These are phyloP conservation scores for Eupithecia vulgata DNA, from an alignment of 2,888 invertebrate species.

Conservation along the genomic window DNA sequence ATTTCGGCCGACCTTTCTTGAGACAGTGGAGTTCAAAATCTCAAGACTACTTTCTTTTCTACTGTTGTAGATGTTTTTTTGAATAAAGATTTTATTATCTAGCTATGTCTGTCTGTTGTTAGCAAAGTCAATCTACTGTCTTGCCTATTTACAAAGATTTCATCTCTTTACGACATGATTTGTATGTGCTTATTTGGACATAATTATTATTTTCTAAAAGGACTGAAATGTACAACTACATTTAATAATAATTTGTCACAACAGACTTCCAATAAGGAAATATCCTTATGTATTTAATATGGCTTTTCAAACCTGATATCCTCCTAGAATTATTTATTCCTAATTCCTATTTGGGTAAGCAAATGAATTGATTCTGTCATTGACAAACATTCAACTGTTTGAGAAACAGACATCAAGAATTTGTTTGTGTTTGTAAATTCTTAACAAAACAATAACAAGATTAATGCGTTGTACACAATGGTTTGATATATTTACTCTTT, in stretches of 20 bases:
- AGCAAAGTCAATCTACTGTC: background rate
- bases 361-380: background rate
- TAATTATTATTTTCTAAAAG: background rate
- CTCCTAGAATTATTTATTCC: conserved; percentile 9
- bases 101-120: background rate
- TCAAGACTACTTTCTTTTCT: background rate
- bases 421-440: conserved; percentile 37
- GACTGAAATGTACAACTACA: background rate
- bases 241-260: background rate
- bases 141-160: background rate
- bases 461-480: background rate
- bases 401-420: conserved; percentile 30
- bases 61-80: too few species aligned
- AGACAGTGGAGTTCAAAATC: background rate
- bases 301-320: background rate
- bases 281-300: conserved; percentile 11
- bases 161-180: background rate
- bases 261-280: conserved; percentile 22
- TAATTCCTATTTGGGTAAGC: background rate
- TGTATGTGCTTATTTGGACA: background rate
- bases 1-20: too few species aligned
- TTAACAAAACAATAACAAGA: conserved; percentile 31
- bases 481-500: background rate
- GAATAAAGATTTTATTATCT: too few species aligned
- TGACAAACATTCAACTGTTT: conserved; percentile 24